Evolutionary conservation across 2,888 invertebrate genomes (phyloP).

Genomic region (Melitaea athalia): DNA sequence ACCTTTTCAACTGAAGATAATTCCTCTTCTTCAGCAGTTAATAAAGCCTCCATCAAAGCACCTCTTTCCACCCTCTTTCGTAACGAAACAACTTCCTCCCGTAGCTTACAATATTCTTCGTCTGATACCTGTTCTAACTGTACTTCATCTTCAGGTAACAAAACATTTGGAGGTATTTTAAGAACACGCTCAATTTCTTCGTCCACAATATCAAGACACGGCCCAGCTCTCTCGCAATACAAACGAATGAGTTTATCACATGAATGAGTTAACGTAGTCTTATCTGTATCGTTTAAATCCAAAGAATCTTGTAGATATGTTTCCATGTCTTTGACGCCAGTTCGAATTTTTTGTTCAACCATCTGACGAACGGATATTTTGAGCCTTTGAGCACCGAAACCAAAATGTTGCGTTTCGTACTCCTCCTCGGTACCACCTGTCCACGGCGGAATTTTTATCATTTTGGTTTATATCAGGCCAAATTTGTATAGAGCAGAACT

Average conservation of each 20-base stretch:
- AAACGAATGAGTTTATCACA: constrained; percentile 68
- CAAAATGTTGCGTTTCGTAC: constrained; percentile 77
- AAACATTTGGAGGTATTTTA: constrained; percentile 65
- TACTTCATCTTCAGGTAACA: constrained; percentile 70
- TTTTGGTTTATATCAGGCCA: constrained; percentile 38
- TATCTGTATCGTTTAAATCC: constrained; percentile 69
- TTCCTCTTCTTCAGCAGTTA: constrained; percentile 68
- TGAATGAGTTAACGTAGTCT: constrained; percentile 59
- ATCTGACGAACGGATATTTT: constrained; percentile 74
- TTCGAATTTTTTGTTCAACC: constrained; percentile 72
- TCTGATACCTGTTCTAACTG: constrained; percentile 63
- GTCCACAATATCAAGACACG: constrained; percentile 64
- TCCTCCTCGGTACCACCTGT: constrained; percentile 73
- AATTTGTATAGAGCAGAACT: too few relatives aligned
- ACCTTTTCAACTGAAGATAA: constrained; percentile 62
- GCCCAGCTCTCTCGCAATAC: constrained; percentile 67
- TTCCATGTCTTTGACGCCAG: constrained; percentile 70
- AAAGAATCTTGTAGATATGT: constrained; percentile 61
- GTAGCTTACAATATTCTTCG: constrained; percentile 62
- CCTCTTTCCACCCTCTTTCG: constrained; percentile 66
- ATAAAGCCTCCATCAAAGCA: constrained; percentile 68
- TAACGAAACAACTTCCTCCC: constrained; percentile 61
- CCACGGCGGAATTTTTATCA: constrained; percentile 68
- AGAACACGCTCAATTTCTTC: constrained; percentile 67
- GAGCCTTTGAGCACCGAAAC: constrained; percentile 72